A percentile compares a stretch with the other conserved stretches of the same genome.
These are phyloP conservation scores for Nycticebus coucang DNA, from an alignment of 2,113 vertebrate species.

Conservation along the genomic window DNA sequence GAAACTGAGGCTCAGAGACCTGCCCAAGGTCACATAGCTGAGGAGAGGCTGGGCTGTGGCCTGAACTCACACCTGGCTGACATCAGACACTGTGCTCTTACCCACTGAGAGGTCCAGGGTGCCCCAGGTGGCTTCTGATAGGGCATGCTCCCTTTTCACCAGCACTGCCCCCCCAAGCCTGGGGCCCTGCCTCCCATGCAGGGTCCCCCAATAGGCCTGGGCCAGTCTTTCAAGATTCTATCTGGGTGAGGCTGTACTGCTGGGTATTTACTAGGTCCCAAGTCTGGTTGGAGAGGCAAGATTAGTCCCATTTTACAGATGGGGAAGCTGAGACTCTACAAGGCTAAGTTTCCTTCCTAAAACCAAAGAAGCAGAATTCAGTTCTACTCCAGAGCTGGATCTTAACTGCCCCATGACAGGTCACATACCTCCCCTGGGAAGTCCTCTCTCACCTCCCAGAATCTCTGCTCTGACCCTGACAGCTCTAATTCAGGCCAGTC, in stretches of 20 bases:
- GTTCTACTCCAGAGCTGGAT: not conserved
- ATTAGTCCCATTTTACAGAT: not conserved
- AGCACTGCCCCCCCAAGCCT: not conserved
- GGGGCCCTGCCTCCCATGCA: not conserved
- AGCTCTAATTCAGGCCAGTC: not conserved
- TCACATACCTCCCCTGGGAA: not conserved
- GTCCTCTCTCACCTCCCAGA: not conserved
- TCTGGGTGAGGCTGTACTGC: not conserved
- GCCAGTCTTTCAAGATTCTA: not conserved
- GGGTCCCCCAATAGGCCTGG: not conserved
- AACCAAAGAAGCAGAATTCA: not conserved
- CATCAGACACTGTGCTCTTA: not conserved
- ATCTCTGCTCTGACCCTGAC: not conserved
- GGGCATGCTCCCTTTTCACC: not conserved
- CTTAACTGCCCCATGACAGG: not conserved
- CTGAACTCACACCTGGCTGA: not conserved
- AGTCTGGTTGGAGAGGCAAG: not conserved
- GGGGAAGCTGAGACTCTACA: not conserved
- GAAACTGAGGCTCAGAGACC: slow-evolving; percentile 6
- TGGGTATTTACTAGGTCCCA: not conserved
- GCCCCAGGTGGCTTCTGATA: not conserved
- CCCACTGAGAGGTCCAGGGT: not conserved
- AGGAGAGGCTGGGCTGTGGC: not conserved
- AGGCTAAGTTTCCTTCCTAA: not conserved
- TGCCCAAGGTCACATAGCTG: slow-evolving; percentile 16